phyloP scores from a whole-genome alignment of 1,140 invertebrate genomes.

The Chionoecetes opilio region DNA sequence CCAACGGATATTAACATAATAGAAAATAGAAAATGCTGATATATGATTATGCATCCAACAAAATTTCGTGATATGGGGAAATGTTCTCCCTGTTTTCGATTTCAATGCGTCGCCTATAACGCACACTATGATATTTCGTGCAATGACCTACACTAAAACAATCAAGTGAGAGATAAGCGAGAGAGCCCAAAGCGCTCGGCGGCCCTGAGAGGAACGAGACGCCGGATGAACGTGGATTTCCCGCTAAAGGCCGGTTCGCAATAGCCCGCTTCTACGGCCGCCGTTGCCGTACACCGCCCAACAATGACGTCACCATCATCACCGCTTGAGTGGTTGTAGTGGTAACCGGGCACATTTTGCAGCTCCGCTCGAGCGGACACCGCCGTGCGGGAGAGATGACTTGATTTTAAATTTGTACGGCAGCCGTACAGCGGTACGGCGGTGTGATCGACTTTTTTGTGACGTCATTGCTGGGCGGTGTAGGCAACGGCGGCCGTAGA shows the following conservation, averaged over 20 bases:
- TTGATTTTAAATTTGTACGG: no score
- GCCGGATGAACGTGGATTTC: not conserved
- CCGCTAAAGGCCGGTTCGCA: not conserved
- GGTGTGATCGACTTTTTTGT: no score
- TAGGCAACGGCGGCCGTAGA: no score
- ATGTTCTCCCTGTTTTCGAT: not conserved
- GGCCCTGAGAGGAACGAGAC: not conserved
- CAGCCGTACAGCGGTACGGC: no score
- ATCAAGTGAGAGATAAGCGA: not conserved
- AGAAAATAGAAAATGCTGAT: not conserved
- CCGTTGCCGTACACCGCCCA: no score
- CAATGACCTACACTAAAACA: not conserved
- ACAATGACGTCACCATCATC: no score
- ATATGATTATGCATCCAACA: not conserved
- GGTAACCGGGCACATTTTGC: no score
- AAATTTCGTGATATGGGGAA: not conserved
- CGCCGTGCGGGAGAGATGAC: no score
- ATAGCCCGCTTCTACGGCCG: no score
- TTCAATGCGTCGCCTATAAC: not conserved
- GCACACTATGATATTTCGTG: not conserved
- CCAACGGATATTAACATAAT: not conserved
- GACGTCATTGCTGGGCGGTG: no score
- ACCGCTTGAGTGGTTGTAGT: no score
- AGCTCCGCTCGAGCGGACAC: no score
- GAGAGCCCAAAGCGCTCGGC: not conserved